phyloP scores from a whole-genome alignment of 2,888 invertebrate genomes.

The Panzeria rudis region DNA sequence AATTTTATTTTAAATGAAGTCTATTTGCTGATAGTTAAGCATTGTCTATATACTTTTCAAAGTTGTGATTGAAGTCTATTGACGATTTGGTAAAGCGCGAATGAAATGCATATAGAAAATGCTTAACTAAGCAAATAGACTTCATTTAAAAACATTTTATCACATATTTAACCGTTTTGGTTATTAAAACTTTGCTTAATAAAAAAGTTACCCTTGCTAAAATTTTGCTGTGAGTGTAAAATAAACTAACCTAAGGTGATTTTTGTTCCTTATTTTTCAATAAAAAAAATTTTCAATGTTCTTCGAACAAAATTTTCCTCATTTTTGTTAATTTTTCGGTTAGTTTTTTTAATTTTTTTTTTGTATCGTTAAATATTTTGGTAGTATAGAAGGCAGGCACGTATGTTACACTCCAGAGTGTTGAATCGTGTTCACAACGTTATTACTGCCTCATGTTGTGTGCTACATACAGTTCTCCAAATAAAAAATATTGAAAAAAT shows the following conservation, averaged over 20 bases:
- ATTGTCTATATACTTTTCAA: no score
- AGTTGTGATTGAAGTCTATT: no score
- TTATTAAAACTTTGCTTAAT: background rate
- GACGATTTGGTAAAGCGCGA: no score
- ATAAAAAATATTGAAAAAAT: conserved; percentile 10
- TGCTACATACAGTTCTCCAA: conserved; percentile 62
- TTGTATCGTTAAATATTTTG: conserved; percentile 55
- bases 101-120: no score
- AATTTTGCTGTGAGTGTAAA: conserved; percentile 27
- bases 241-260: conserved; percentile 55
- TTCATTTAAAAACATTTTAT: no score
- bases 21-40: no score
- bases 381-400: conserved; percentile 61
- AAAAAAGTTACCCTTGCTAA: background rate
- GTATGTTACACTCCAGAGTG: conserved; percentile 71
- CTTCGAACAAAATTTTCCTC: conserved; percentile 41
- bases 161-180: background rate
- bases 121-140: no score
- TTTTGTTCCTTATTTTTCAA: conserved; percentile 48
- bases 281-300: conserved; percentile 35
- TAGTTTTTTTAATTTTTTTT: conserved; percentile 1
- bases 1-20: no score
- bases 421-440: conserved; percentile 73
- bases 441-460: conserved; percentile 72
- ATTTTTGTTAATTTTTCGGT: conserved; percentile 23